These are phyloP conservation scores for Aphelocoma coerulescens DNA, from an alignment of 2,113 vertebrate species.

Conservation along the genomic window DNA sequence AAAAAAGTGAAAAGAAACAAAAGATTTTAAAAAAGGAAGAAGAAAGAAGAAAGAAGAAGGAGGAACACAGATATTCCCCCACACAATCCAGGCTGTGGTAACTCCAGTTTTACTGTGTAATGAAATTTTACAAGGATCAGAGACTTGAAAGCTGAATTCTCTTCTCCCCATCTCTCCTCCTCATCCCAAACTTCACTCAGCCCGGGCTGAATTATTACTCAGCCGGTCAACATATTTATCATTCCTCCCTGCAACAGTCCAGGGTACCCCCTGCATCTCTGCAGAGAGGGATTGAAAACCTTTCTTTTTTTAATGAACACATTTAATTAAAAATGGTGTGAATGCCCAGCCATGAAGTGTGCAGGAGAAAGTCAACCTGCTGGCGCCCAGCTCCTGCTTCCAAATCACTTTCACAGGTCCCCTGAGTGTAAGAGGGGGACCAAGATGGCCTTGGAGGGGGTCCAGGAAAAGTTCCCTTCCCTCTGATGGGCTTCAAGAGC, in stretches of 20 bases:
- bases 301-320: conserved; percentile 35
- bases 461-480: neutral
- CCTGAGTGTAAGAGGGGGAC: neutral
- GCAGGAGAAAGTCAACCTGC: neutral
- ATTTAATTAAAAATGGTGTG: conserved; percentile 33
- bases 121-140: conserved; percentile 43
- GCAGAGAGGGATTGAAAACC: conserved; percentile 19
- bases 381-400: neutral
- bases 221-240: conserved; percentile 52
- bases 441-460: neutral
- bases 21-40: accelerated
- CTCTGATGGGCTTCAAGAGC: neutral
- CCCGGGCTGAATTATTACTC: conserved; percentile 20
- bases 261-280: conserved; percentile 35
- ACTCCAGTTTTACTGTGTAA: conserved; percentile 51
- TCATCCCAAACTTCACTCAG: neutral
- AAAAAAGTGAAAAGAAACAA: neutral
- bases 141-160: conserved; percentile 4
- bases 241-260: conserved; percentile 47
- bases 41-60: neutral
- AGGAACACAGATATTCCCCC: neutral
- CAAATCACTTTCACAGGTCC: accelerated
- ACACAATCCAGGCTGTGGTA: neutral
- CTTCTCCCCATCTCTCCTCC: neutral
- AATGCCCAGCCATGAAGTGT: neutral